Conservation (phyloP, 2,888 invertebrate species). For the Plagodis pulveraria region DNA sequence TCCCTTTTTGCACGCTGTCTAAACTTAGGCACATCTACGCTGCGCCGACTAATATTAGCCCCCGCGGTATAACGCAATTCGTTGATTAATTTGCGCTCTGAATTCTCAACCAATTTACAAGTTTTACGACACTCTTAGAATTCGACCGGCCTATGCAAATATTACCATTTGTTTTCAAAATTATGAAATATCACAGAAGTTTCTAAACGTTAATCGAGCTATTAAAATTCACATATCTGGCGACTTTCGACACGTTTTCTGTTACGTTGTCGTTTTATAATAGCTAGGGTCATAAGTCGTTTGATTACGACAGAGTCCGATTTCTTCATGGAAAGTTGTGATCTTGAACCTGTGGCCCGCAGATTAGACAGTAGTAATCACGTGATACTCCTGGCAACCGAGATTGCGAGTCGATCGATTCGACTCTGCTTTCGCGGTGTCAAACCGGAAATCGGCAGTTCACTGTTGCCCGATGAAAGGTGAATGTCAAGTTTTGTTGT, state of each 20-base stretch:
- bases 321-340: slow-evolving; percentile 71
- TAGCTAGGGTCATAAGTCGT: slow-evolving; percentile 59
- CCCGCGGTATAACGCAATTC: not conserved
- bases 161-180: slow-evolving; percentile 22
- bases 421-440: slow-evolving; percentile 64
- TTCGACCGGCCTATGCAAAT: slow-evolving; percentile 19
- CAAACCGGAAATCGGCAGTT: slow-evolving; percentile 65
- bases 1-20: slow-evolving; percentile 38
- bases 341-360: slow-evolving; percentile 63
- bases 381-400: slow-evolving; percentile 24
- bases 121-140: slow-evolving; percentile 6
- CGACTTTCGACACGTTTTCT: slow-evolving; percentile 56
- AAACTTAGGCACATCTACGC: slow-evolving; percentile 11
- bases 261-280: slow-evolving; percentile 52
- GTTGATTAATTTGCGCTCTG: slow-evolving; percentile 14
- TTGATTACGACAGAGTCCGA: slow-evolving; percentile 53
- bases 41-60: slow-evolving; percentile 1
- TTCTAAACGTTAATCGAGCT: slow-evolving; percentile 41
- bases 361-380: no score
- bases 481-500: slow-evolving; percentile 75
- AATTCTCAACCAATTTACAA: slow-evolving; percentile 11
- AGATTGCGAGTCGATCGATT: slow-evolving; percentile 29
- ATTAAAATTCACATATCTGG: slow-evolving; percentile 40
- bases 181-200: slow-evolving; percentile 34
- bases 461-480: slow-evolving; percentile 61